Evolutionary conservation across 2,113 vertebrate genomes (phyloP), one percentile per base, ranked within the genome.

Genomic region (Pleuronectes platessa): DNA sequence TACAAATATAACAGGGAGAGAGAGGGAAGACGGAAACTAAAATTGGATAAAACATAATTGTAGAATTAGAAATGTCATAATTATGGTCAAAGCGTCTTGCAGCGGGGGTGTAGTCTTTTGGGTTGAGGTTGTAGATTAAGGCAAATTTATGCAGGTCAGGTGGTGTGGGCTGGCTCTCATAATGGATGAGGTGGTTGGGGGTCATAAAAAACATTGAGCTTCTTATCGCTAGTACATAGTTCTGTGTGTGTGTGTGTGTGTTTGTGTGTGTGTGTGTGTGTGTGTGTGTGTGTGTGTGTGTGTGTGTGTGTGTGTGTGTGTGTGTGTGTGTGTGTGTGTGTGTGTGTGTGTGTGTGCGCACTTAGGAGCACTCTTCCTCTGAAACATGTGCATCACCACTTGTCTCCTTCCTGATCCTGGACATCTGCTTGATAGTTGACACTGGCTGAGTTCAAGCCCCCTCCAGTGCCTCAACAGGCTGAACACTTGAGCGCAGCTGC

Each of bases 401-500:
- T 74, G 68, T 80, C 68, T 69, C 70, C 78, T 60, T 68, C 60
- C 71, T 62, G 76, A 86, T 89, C 71, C 62, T 31, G 74, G 83
- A 89, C 86, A 92, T 83, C 87, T 87, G 87, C 78, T 81, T 71
- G 82, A 78, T 83, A 49, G 74, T 86, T 87, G 81, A 90, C 84
- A 84, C 77, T 58, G 51, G 65, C 45, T n/a, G 63, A 74, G 80
- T 76, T 84, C 31, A 45, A 67, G 73, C 85, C 83, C 83, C 86
- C 85, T 15, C 13, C 3, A 70, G 84, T 64, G 83, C 75, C 84
- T 76, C 65, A 60, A 68, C 91, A 81, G 83, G 72, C 83, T 59
- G 72, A 87, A 82, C 82, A 66, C 77, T 90, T 61, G 61, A 86
- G 79, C 18, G 31, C 81, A 77, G 85, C 85, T 91, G 89, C 81